These are phyloP conservation scores for Aphidoletes aphidimyza DNA, from an alignment of 2,888 invertebrate genomes.

Conservation along the genomic window DNA sequence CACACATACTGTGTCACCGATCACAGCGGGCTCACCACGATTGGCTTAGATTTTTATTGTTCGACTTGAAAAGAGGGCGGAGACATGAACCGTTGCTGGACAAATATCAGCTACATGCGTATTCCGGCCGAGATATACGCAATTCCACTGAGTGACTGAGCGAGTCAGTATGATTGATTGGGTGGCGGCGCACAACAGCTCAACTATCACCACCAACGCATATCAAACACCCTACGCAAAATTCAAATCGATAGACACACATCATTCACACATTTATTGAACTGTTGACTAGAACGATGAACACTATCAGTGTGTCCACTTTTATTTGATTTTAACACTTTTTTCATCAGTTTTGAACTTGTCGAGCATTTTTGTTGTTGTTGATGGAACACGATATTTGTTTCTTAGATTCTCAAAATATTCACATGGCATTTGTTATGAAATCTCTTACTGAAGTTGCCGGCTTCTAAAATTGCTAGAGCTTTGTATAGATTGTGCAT, in stretches of 20 bases:
- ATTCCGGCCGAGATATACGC: not conserved
- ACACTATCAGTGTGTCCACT: not conserved
- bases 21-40: not conserved
- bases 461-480: too few species aligned
- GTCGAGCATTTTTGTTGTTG: too few species aligned
- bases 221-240: not conserved
- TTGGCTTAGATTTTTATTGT: not conserved
- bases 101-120: not conserved
- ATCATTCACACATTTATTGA: not conserved
- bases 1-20: not conserved
- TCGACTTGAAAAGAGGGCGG: not conserved
- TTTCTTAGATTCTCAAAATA: too few species aligned
- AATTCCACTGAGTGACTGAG: not conserved
- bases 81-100: not conserved
- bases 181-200: conserved; percentile 2
- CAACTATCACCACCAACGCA: not conserved
- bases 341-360: too few species aligned
- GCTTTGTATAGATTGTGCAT: too few species aligned
- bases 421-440: too few species aligned
- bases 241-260: not conserved
- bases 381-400: too few species aligned
- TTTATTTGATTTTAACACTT: not conserved
- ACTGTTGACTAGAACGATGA: not conserved
- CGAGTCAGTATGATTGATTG: conserved; percentile 35
- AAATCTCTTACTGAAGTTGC: too few species aligned